Percentiles rank a stretch among this genome's conserved stretches.
These are phyloP conservation scores for Meloidogyne hapla DNA, from an alignment of 1,140 invertebrate species.

Conservation along the genomic window DNA sequence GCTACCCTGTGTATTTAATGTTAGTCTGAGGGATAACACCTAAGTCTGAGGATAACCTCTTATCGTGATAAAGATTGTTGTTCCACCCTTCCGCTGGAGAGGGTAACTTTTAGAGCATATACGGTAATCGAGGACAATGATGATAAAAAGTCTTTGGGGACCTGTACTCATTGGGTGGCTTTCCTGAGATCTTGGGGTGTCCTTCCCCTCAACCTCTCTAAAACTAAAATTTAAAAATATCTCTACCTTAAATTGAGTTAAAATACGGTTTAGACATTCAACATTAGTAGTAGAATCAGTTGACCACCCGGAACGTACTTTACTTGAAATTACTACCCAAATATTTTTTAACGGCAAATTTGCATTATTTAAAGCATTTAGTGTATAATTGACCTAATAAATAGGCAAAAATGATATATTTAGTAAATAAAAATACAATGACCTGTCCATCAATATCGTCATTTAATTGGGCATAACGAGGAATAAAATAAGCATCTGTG, in stretches of 20 bases:
- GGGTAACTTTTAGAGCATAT: no score
- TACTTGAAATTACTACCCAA: background rate
- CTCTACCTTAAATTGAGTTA: background rate
- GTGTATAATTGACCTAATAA: background rate
- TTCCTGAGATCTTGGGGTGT: no score
- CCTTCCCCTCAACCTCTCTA: background rate
- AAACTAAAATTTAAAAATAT: background rate
- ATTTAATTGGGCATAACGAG: background rate
- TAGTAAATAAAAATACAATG: background rate
- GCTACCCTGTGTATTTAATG: no score
- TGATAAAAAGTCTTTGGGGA: no score
- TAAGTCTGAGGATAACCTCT: no score
- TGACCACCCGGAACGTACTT: background rate
- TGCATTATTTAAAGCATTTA: conserved; percentile 2
- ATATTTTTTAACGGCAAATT: background rate
- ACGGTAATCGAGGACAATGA: no score
- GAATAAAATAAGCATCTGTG: background rate
- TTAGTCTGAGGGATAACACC: no score
- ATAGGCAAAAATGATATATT: background rate
- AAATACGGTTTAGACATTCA: background rate
- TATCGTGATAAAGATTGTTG: no score
- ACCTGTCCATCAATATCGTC: background rate
- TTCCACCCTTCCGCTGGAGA: no score
- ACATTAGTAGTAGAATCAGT: background rate
- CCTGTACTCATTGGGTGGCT: no score